Base-by-base conservation (phyloP, 2,888 invertebrate genomes). In the Cordylochernes scorpioides region DNA sequence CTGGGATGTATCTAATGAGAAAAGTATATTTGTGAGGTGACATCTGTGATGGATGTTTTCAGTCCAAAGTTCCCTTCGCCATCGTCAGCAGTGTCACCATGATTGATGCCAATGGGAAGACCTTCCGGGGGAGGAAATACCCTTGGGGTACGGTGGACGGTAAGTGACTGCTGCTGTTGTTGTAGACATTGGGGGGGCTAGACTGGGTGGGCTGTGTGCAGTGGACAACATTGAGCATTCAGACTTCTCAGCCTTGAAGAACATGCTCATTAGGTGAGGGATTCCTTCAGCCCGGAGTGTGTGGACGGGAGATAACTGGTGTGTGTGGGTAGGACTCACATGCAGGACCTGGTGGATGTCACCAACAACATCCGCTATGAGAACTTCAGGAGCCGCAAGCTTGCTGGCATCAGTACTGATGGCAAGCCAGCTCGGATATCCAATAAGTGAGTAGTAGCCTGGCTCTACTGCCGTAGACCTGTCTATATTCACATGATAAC, bases 321-420 rank as follows among this genome's bases (percentile, higher is more conserved):
- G n/a, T n/a, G n/a, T n/a, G 12, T 33, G 35, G 72, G 80, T 45
- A 67, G 88, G 45, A 88, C 88, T 30, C 86, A 94, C 59, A 67
- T 94, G 48, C 86, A 91, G 56, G 91, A 94, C 53, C 58, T 94
- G 42, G 88, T 88, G 55, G 94, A 94, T 52, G 88, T 94, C 10
- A 97, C 97, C 36, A 86, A 88, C 55, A 86, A 84, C 49, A 88
- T 97, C n/a, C 94, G 97, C 55, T 97, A 99, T 50, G 97, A 97
- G 61, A 97, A 97, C 59, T 97, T 78, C 58, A 67, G 94, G 41
- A 88, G 82, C 60, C 69, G 78, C 46, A 88, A 82, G 48, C 59
- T 88, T 30, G 80, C 82, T 25, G 80, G 80, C 12, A 62, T 82
- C 34, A 74, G 77, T 5, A 68, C 71, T 37, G 80, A 82, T 52